Evolutionary conservation across 2,113 vertebrate genomes (phyloP), one percentile per base, ranked within the genome.

Genomic region (Pterocles orientalis): DNA sequence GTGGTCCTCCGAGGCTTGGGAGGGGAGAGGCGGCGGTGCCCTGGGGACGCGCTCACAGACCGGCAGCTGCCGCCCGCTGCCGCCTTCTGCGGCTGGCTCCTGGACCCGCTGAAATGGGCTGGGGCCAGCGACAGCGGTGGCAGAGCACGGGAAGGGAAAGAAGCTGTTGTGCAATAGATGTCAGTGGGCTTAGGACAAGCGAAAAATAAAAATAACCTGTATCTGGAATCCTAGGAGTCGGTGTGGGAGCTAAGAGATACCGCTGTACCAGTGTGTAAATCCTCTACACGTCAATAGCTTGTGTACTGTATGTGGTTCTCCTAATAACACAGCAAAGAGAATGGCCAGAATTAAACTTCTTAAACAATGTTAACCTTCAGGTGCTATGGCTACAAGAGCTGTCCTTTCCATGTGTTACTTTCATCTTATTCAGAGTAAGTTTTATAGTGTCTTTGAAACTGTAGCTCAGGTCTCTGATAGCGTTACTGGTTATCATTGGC

Each of bases 51-150:
- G 0, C 43, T 62, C 0, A 1, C 7, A 8, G 61, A 18, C 5
- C 36, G 3, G 36, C 20, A 8, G 65, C 43, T 10, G 4, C 47
- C 23, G 64, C 50, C 24, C 48, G 0, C 13, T 2, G 50, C 0
- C 41, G 41, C 41, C 41, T 41, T 41, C 41, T 51, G 50, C 50
- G 0, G 1, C 12, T 5, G 10, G 9, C 23, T 1, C 14, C 71
- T 9, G 84, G 23, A 2, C 34, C 4, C 6, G 0, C 82, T 1
- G 7, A 14, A 3, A 3, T 0, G 0, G 19, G 60, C 47, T 18
- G 5, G 25, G 11, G 20, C 14, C 51, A 24, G 60, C 21, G 3
- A 1, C 53, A 4, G 34, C 24, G 0, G 2, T 0, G 47, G 65
- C 70, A n/a, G 19, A 28, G 57, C 41, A 1, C 0, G 7, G 39